Conservation (phyloP, 2,888 invertebrate species). For the Linyphia triangularis region DNA sequence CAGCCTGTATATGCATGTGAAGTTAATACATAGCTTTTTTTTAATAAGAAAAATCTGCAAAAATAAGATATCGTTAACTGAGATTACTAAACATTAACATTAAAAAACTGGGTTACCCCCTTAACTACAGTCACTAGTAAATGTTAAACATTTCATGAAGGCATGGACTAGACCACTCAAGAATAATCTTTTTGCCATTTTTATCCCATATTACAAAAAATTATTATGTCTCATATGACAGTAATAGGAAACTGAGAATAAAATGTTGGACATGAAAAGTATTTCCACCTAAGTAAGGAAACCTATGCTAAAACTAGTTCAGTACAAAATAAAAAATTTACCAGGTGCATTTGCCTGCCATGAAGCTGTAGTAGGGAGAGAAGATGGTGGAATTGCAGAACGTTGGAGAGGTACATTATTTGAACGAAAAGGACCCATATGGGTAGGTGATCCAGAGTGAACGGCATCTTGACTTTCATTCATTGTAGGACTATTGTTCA, state of each 20-base stretch:
- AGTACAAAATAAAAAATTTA: constrained; percentile 12
- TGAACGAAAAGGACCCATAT: constrained; percentile 47
- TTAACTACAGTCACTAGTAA: too few relatives aligned
- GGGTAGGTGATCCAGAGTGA: constrained; percentile 67
- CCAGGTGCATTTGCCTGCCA: constrained; percentile 74
- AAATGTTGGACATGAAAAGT: not conserved
- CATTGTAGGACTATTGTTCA: constrained; percentile 58
- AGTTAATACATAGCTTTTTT: too few relatives aligned
- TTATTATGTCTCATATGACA: not conserved
- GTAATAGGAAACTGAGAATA: not conserved
- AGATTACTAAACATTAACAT: too few relatives aligned
- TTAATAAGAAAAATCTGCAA: too few relatives aligned
- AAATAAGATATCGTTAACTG: too few relatives aligned
- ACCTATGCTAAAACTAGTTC: not conserved
- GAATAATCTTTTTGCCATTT: too few relatives aligned
- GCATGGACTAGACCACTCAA: too few relatives aligned
- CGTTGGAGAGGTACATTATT: constrained; percentile 64
- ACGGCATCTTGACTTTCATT: constrained; percentile 73
- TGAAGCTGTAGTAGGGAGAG: constrained; percentile 67
- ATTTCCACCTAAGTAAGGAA: not conserved
- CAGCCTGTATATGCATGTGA: too few relatives aligned
- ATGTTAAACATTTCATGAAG: too few relatives aligned
- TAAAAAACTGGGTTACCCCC: too few relatives aligned
- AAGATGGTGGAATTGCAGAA: constrained; percentile 67
- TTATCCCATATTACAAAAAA: too few relatives aligned